Percentiles rank a stretch among this genome's conserved stretches.
phyloP scores from a whole-genome alignment of 2,888 invertebrate genomes.

The Xylota sylvarum region DNA sequence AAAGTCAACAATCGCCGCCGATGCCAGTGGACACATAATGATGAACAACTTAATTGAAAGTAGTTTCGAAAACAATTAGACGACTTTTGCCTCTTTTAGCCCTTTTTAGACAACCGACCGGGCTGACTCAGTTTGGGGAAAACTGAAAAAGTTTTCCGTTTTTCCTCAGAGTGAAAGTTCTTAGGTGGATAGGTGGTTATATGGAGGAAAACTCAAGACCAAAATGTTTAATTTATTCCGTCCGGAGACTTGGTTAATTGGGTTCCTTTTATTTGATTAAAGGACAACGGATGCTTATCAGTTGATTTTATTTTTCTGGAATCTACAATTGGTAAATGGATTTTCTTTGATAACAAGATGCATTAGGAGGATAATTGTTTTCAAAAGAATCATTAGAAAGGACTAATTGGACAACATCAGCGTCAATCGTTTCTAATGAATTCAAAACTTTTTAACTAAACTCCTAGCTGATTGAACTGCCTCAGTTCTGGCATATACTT shows the following conservation, averaged over 20 bases:
- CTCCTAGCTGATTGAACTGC: background rate
- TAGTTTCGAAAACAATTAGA: conserved; percentile 71
- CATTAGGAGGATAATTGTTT: conserved; percentile 4
- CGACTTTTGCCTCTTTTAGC: conserved; percentile 36
- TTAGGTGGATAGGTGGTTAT: background rate
- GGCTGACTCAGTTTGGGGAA: conserved; percentile 19
- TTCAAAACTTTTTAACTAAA: background rate
- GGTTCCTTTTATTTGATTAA: conserved; percentile 22
- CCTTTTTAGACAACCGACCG: conserved; percentile 11
- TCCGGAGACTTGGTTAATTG: conserved; percentile 13
- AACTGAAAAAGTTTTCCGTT: conserved; percentile 30
- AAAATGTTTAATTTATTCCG: conserved; percentile 38
- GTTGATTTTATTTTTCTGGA: background rate
- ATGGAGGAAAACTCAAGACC: background rate
- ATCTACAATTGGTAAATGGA: background rate
- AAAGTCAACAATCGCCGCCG: conserved; percentile 56
- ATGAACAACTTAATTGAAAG: conserved; percentile 72
- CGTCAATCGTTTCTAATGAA: no score
- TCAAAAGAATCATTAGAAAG: background rate
- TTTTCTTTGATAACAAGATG: background rate
- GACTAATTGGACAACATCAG: background rate
- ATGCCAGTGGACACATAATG: conserved; percentile 54
- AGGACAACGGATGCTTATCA: conserved; percentile 17
- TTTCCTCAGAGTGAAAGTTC: conserved; percentile 22
- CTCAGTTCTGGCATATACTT: no score